phyloP scores from a whole-genome alignment of 2,113 vertebrate species.

The Sorex fumeus region DNA sequence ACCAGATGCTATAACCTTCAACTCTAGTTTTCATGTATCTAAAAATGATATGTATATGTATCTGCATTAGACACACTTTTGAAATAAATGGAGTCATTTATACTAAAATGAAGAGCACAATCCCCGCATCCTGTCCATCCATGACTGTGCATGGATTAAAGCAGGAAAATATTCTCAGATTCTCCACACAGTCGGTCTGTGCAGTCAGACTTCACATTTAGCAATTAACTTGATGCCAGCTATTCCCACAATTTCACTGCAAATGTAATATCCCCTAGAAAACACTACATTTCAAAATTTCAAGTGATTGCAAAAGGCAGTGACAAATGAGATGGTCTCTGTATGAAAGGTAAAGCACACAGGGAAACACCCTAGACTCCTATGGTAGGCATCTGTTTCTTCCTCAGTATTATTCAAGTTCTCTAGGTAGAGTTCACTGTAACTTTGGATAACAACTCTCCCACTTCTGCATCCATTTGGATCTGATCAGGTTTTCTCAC shows the following conservation, averaged over 20 bases:
- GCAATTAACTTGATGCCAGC: slow-evolving; percentile 85
- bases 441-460: not conserved
- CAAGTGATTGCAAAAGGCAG: slow-evolving; percentile 76
- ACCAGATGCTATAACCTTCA: slow-evolving; percentile 32
- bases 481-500: not conserved
- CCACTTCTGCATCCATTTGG: not conserved
- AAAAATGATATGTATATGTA: slow-evolving; percentile 14
- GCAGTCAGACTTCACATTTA: slow-evolving; percentile 84
- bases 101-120: slow-evolving; percentile 47
- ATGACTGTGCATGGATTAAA: slow-evolving; percentile 76
- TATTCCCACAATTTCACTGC: slow-evolving; percentile 80
- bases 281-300: slow-evolving; percentile 82
- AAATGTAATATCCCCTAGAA: slow-evolving; percentile 84
- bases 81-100: slow-evolving; percentile 56
- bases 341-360: not conserved
- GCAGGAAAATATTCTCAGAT: slow-evolving; percentile 72
- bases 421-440: not conserved
- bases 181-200: slow-evolving; percentile 74
- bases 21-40: not conserved
- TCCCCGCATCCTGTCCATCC: slow-evolving; percentile 35
- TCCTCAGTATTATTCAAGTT: not conserved
- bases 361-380: not conserved
- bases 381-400: not conserved
- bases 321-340: slow-evolving; percentile 52
- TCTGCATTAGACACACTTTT: slow-evolving; percentile 10